These are phyloP conservation scores for Nemapogon koenigi DNA, from an alignment of 2,888 invertebrate genomes.

Conservation along the genomic window DNA sequence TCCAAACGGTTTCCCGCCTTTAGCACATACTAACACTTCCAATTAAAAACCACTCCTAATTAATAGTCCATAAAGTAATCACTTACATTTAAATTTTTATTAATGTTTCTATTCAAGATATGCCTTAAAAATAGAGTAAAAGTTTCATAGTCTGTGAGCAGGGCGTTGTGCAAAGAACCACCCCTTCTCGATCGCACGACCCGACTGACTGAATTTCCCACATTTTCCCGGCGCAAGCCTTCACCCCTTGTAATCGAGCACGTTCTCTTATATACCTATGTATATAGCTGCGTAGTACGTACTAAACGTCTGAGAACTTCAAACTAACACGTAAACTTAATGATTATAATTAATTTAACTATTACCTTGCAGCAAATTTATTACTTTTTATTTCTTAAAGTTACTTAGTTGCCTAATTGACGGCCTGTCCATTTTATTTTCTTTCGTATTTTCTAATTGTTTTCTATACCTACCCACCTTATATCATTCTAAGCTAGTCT, in stretches of 20 bases:
- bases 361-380: no score
- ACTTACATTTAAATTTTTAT: conserved; percentile 1
- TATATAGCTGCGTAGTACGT: conserved; percentile 15
- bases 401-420: no score
- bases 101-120: conserved; percentile 27
- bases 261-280: conserved; percentile 43
- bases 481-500: no score
- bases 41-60: no score
- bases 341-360: no score
- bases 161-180: conserved; percentile 24
- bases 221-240: conserved; percentile 62
- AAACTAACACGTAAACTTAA: no score
- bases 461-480: no score
- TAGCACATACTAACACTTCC: conserved; percentile 30
- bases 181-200: conserved; percentile 46
- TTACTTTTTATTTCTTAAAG: no score
- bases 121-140: conserved; percentile 44
- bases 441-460: no score
- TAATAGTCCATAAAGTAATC: no score
- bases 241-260: conserved; percentile 62
- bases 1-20: conserved; percentile 63
- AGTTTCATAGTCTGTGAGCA: conserved; percentile 37
- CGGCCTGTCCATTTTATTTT: no score
- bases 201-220: conserved; percentile 45
- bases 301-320: no score